Evolutionary conservation across 2,888 invertebrate genomes (phyloP).

Genomic region (Neria commutata): DNA sequence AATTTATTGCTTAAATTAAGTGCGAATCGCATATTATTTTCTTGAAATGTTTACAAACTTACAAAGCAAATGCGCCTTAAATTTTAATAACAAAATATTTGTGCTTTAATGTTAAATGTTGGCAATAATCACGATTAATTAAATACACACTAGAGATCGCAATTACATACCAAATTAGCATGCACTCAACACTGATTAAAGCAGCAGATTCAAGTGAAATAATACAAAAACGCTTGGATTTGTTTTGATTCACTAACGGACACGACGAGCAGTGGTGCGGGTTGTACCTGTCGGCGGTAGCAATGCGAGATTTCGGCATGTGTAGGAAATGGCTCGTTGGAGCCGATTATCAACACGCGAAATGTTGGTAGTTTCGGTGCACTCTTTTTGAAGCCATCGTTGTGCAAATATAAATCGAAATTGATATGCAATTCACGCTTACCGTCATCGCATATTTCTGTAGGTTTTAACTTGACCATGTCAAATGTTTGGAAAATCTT

Average conservation of each 20-base stretch:
- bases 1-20: slow-evolving; percentile 1
- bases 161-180: too few species aligned
- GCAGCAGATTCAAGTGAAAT: slow-evolving; percentile 55
- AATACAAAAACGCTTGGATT: slow-evolving; percentile 58
- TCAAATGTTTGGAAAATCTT: slow-evolving; percentile 50
- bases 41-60: slow-evolving; percentile 1
- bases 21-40: background rate
- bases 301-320: slow-evolving; percentile 45
- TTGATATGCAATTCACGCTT: slow-evolving; percentile 36
- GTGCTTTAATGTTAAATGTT: too few species aligned
- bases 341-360: slow-evolving; percentile 46
- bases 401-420: slow-evolving; percentile 55
- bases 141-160: too few species aligned
- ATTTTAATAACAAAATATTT: too few species aligned
- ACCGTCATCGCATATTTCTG: background rate
- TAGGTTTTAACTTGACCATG: slow-evolving; percentile 40
- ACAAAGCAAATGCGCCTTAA: too few species aligned
- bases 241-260: slow-evolving; percentile 59
- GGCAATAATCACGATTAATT: background rate
- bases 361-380: slow-evolving; percentile 48
- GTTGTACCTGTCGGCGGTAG: slow-evolving; percentile 39
- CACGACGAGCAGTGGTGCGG: slow-evolving; percentile 50
- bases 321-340: slow-evolving; percentile 46
- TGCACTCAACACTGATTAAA: slow-evolving; percentile 19
- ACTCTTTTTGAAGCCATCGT: slow-evolving; percentile 49